These are phyloP conservation scores for Toxotes jaculatrix DNA, from an alignment of 2,113 vertebrate species.

Conservation along the genomic window DNA sequence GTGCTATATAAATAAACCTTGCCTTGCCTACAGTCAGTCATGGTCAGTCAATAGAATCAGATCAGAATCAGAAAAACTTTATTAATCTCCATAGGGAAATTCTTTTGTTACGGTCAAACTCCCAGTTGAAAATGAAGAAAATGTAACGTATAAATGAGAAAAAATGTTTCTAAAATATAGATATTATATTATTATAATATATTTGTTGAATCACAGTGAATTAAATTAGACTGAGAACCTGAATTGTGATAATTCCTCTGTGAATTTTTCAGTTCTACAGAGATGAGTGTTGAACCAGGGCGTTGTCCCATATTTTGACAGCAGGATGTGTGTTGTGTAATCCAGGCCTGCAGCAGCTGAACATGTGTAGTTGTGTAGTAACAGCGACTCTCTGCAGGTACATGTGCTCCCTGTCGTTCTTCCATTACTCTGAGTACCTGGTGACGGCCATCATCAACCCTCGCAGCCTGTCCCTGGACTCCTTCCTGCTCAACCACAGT, in stretches of 20 bases:
- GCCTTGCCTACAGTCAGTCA: background rate
- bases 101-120: too few species aligned
- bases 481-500: slow-evolving; percentile 98
- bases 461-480: slow-evolving; percentile 94
- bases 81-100: too few species aligned
- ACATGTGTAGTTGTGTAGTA: background rate
- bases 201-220: background rate
- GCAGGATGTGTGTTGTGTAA: background rate
- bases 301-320: background rate
- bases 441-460: slow-evolving; percentile 98
- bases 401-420: slow-evolving; percentile 94
- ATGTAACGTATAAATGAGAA: too few species aligned
- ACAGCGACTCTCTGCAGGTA: slow-evolving; percentile 85
- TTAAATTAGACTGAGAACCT: background rate
- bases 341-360: background rate
- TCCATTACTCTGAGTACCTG: slow-evolving; percentile 98
- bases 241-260: background rate
- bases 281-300: background rate
- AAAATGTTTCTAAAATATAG: too few species aligned
- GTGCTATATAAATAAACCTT: too few species aligned
- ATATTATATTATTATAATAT: too few species aligned
- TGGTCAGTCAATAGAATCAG: background rate
- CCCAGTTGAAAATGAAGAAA: too few species aligned
- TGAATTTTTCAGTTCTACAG: background rate
- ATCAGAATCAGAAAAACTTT: too few species aligned